These are phyloP conservation scores for Pseudochirops cupreus DNA, from an alignment of 2,797 vertebrate genomes.

Conservation along the genomic window DNA sequence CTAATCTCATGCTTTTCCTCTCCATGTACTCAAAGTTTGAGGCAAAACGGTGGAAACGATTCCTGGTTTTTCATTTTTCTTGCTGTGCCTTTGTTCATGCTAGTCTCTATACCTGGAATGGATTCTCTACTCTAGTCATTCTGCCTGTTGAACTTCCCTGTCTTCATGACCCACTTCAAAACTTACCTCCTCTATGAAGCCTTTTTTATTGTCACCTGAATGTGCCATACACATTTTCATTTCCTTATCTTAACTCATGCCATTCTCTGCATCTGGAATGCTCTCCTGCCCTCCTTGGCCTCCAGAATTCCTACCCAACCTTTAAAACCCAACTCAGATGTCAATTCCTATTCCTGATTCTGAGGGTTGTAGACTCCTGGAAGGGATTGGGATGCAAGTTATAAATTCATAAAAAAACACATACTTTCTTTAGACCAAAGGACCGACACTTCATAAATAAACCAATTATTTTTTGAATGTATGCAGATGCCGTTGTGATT, in stretches of 20 bases:
- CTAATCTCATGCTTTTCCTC: not conserved
- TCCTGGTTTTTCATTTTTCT: not conserved
- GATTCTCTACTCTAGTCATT: not conserved
- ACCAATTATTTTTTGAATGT: not conserved
- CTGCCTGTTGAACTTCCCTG: not conserved
- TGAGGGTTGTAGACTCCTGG: not conserved
- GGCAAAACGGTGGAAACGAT: not conserved
- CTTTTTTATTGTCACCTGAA: not conserved
- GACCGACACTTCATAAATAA: not conserved
- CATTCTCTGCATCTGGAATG: not conserved
- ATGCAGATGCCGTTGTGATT: not conserved
- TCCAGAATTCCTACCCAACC: not conserved
- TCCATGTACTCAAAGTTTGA: not conserved
- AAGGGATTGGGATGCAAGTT: not conserved
- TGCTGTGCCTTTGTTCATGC: not conserved
- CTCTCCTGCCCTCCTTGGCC: not conserved
- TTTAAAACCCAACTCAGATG: not conserved
- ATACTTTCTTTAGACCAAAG: not conserved
- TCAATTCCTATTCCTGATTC: not conserved
- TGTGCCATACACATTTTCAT: not conserved
- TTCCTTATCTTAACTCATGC: not conserved
- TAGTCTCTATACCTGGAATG: not conserved
- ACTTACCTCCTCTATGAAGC: not conserved
- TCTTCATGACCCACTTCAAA: not conserved
- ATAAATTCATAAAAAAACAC: not conserved